A percentile compares a stretch with the other conserved stretches of the same genome.
Evolutionary conservation across 2,113 vertebrate species (phyloP).

Genomic region (Isurus oxyrinchus): DNA sequence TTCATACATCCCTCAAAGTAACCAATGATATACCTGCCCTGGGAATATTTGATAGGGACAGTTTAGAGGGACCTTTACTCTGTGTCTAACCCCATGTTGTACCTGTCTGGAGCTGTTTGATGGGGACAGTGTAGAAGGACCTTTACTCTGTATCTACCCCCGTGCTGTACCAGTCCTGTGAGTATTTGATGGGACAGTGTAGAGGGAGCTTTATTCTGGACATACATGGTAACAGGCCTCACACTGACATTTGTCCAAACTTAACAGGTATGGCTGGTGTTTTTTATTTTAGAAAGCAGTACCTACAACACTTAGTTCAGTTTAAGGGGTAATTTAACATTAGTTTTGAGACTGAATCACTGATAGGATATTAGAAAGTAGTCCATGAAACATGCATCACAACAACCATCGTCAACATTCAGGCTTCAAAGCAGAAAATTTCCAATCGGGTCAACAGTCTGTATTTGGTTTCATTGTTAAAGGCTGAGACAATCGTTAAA

Average conservation of each 20-base stretch:
- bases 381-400: background rate
- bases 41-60: too few relatives aligned
- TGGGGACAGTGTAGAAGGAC: too few relatives aligned
- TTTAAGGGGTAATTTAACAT: background rate
- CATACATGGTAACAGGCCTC: too few relatives aligned
- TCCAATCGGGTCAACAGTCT: background rate
- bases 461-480: background rate
- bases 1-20: too few relatives aligned
- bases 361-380: background rate
- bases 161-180: too few relatives aligned
- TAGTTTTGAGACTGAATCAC: background rate
- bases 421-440: background rate
- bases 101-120: too few relatives aligned
- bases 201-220: too few relatives aligned
- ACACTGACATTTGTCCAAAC: background rate
- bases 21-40: too few relatives aligned
- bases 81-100: too few relatives aligned
- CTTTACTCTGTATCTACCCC: too few relatives aligned
- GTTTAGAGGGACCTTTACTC: too few relatives aligned
- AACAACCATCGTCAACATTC: background rate
- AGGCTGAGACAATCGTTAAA: background rate
- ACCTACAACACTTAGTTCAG: background rate
- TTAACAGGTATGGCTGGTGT: background rate
- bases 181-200: too few relatives aligned
- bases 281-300: slow-evolving; percentile 12